Evolutionary conservation across 2,797 vertebrate species (phyloP).

Genomic region (Leucoraja ocellata): DNA sequence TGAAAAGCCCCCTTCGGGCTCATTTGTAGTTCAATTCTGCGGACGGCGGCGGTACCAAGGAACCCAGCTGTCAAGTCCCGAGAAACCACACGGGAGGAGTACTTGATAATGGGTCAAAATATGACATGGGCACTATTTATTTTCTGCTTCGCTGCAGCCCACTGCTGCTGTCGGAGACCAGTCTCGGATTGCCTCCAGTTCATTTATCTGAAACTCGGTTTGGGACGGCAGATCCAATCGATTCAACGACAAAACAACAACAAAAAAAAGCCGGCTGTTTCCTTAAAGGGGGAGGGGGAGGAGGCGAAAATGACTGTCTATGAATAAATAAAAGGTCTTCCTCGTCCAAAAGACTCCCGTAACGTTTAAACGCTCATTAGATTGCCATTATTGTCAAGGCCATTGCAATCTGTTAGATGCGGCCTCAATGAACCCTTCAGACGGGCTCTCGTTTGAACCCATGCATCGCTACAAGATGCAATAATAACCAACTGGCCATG

Average conservation of each 20-base stretch:
- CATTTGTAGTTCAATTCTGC: conserved; percentile 48
- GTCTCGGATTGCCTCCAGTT: not conserved
- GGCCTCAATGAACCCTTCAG: not conserved
- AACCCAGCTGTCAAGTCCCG: conserved; percentile 53
- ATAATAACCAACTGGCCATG: not conserved
- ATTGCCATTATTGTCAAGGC: conserved; percentile 16
- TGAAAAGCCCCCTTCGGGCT: conserved; percentile 49
- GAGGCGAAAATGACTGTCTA: not conserved
- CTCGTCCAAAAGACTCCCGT: conserved; percentile 17
- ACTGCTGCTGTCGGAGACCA: conserved; percentile 41
- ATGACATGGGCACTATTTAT: conserved; percentile 42
- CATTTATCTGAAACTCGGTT: not conserved
- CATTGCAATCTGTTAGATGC: not conserved
- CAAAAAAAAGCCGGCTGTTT: not conserved
- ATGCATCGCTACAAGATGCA: not conserved
- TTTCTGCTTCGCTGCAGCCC: conserved; percentile 40
- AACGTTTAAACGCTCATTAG: conserved; percentile 26
- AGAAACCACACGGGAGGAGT: conserved; percentile 47
- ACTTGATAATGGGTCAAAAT: conserved; percentile 49
- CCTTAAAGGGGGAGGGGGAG: not conserved
- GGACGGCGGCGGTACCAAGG: conserved; percentile 41
- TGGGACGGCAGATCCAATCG: conserved; percentile 16
- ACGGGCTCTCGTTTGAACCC: not conserved
- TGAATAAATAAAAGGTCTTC: conserved; percentile 5
- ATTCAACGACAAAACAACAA: not conserved